phyloP scores from a whole-genome alignment of 2,888 invertebrate genomes.

The Microctonus brassicae region DNA sequence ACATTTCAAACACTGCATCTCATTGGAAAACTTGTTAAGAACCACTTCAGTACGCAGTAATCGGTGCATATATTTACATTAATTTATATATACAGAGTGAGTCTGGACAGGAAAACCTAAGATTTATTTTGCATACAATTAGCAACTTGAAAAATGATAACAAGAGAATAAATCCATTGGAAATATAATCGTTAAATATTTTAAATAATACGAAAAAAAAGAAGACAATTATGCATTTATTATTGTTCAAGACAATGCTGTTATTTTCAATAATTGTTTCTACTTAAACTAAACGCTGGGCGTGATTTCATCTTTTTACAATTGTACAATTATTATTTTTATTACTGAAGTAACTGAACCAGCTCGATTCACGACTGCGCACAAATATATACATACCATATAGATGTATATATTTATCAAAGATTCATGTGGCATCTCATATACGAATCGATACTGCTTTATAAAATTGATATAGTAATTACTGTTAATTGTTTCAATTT shows the following conservation, averaged over 20 bases:
- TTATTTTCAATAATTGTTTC: not conserved
- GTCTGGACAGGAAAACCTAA: too few relatives aligned
- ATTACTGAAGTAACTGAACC: not conserved
- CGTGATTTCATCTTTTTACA: too few relatives aligned
- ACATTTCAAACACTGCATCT: slow-evolving; percentile 80
- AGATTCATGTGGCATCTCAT: not conserved
- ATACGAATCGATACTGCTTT: not conserved
- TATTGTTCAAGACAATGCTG: not conserved
- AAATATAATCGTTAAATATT: too few relatives aligned
- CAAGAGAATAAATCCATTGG: too few relatives aligned
- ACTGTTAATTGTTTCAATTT: not conserved
- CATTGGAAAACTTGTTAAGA: slow-evolving; percentile 79
- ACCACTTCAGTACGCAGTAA: slow-evolving; percentile 66
- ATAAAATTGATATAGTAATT: not conserved
- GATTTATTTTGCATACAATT: too few relatives aligned
- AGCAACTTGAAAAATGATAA: too few relatives aligned
- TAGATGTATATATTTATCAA: not conserved
- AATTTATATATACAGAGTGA: too few relatives aligned
- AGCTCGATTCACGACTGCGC: not conserved
- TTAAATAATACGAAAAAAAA: slow-evolving; percentile 17
- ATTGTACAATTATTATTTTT: not conserved
- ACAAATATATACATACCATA: not conserved
- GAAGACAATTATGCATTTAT: not conserved
- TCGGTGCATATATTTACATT: not conserved
- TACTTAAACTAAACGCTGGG: not conserved